Conservation (phyloP, 2,797 vertebrate species). For the Paratrypauchen microcephalus region DNA sequence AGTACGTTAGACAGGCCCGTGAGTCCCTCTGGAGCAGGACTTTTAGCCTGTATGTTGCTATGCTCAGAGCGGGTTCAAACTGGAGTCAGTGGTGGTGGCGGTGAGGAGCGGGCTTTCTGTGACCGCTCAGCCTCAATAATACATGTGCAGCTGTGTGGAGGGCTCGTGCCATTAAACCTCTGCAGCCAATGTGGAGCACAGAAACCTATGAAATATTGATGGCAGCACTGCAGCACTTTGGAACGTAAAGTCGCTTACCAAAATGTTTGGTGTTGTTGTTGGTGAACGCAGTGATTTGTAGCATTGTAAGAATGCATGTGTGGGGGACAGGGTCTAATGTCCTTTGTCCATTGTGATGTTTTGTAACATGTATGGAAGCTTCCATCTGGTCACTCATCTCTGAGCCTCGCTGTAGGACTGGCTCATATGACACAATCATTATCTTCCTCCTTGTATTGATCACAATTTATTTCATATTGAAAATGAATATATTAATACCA, state of each 20-base stretch:
- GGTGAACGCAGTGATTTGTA: neutral
- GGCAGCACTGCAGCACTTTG: conserved; percentile 33
- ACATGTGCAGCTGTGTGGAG: conserved; percentile 48
- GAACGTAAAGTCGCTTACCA: neutral
- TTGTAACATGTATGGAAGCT: neutral
- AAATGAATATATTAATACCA: neutral
- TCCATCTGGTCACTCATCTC: neutral
- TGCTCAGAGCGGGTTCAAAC: conserved; percentile 61
- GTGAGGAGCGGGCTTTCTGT: conserved; percentile 50
- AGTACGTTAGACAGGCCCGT: conserved; percentile 13
- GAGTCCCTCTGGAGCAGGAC: conserved; percentile 19
- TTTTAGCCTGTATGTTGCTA: conserved; percentile 48
- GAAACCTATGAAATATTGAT: conserved; percentile 66
- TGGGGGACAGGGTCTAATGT: neutral
- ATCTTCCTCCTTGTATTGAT: neutral
- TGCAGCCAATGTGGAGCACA: conserved; percentile 39
- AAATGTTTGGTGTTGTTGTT: neutral
- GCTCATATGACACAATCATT: too few species aligned
- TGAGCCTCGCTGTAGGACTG: neutral
- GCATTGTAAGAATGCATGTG: neutral
- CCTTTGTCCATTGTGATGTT: neutral
- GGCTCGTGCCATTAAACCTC: conserved; percentile 55
- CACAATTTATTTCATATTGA: neutral
- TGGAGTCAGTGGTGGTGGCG: conserved; percentile 49
- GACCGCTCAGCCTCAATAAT: conserved; percentile 69